Evolutionary conservation across 2,113 vertebrate genomes (phyloP), one percentile per base, ranked within the genome.

Genomic region (Polypterus bichir): DNA sequence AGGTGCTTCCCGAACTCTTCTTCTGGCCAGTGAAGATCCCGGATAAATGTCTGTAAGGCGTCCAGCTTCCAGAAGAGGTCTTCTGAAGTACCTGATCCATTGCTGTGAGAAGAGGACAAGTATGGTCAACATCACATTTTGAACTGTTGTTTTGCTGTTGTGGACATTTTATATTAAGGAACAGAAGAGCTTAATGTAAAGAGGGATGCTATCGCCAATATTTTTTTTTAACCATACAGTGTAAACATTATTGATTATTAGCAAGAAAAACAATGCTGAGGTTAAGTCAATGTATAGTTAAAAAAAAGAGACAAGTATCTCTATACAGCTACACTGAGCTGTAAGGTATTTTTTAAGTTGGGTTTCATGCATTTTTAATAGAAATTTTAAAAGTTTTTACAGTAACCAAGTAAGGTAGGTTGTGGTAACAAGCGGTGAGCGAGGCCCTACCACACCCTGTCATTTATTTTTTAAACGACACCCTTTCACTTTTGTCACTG

Each of bases 21-120:
- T 67, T 99, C 96, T 0, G 96, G 96, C 96, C 96, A 99, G 76
- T 99, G 96, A 53, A 99, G 88, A 71, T 99, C 95, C 71, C 85
- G 83, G 70, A 99, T 98, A 79, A 99, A 99, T 8, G 93, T 97
- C 83, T 99, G 96, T 47, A 99, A 86, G 66, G 96, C 96, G 49
- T 99, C 96, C 0, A 99, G 85, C 78, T 99, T 99, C 96, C 96
- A 99, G 80, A 99, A 99, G 66, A 99, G 86, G 72, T 99, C 96
- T 79, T 99, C 96, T 0, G 96, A 97, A 1, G 94, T 99, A 48
- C 91, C 94, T 47, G 96, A 99, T 69, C 96, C 96, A 9, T 98
- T 94, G 80, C 96, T 99, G 77, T 72, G 79, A 84, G 73, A 72
- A 71, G 49, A 83, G 84, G 71, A 81, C 51, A 46, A 48, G 60